Percentiles rank a stretch among this genome's conserved stretches.
Conservation (phyloP, 1,140 invertebrate species). For the Nomia melanderi region DNA sequence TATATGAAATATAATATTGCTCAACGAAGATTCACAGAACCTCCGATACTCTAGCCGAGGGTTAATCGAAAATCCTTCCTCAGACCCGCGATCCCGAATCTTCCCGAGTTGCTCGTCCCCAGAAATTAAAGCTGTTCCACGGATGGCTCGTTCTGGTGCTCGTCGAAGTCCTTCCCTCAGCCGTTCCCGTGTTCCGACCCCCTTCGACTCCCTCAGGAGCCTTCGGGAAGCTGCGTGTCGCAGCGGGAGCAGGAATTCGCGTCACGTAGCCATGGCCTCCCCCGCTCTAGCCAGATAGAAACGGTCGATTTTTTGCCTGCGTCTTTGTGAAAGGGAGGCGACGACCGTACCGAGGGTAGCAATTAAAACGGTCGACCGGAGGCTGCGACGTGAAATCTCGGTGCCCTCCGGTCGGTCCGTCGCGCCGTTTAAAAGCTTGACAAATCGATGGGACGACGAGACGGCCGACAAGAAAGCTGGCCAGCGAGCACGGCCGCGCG, state of each 20-base stretch:
- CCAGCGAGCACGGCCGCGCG: background rate
- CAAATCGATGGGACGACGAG: slow-evolving; percentile 9
- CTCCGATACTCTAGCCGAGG: too few species aligned
- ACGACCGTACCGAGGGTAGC: background rate
- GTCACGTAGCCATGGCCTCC: background rate
- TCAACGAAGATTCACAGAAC: too few species aligned
- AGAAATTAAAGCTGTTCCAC: slow-evolving; percentile 1
- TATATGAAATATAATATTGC: too few species aligned
- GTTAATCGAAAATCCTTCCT: slow-evolving; percentile 40
- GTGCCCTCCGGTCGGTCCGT: background rate
- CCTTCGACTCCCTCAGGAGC: background rate
- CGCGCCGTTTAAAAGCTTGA: background rate
- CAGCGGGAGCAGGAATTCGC: slow-evolving; percentile 1
- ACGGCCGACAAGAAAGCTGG: background rate
- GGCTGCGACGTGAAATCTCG: background rate
- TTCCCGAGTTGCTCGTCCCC: background rate
- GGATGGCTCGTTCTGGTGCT: background rate
- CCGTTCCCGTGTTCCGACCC: background rate
- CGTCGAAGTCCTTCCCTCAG: background rate
- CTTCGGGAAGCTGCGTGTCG: background rate
- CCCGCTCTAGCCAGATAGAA: background rate
- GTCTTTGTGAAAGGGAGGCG: background rate
- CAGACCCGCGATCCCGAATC: background rate
- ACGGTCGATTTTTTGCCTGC: background rate
- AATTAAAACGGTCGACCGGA: background rate